Percentiles rank a stretch among this genome's conserved stretches.
phyloP scores from a whole-genome alignment of 2,888 invertebrate species.

The Megastigmus dorsalis region DNA sequence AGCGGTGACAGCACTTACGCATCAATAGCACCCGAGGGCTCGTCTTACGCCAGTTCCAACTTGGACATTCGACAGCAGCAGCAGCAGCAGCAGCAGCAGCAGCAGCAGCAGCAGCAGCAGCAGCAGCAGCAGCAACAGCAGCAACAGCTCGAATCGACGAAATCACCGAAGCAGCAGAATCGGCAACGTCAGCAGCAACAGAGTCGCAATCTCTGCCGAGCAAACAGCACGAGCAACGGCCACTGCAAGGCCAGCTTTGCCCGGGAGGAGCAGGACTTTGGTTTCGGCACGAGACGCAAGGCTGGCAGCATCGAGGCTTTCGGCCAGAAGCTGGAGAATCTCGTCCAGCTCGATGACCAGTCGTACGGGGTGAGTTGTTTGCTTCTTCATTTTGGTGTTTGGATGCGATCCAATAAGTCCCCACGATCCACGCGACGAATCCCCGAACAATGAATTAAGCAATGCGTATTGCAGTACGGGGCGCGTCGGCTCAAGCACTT shows the following conservation, averaged over 20 bases:
- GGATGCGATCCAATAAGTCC: background rate
- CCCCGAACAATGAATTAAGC: too few relatives aligned
- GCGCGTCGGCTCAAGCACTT: slow-evolving; percentile 59
- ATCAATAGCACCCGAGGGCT: slow-evolving; percentile 67
- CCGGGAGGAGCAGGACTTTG: slow-evolving; percentile 54
- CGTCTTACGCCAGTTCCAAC: slow-evolving; percentile 67
- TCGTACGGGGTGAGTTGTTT: slow-evolving; percentile 47
- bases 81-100: slow-evolving; percentile 53
- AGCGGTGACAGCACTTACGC: slow-evolving; percentile 66
- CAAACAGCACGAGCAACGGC: slow-evolving; percentile 41
- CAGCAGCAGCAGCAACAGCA: slow-evolving; percentile 48
- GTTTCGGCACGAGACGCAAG: slow-evolving; percentile 65
- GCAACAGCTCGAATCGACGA: slow-evolving; percentile 35
- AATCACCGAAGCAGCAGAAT: slow-evolving; percentile 55
- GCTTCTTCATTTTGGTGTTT: background rate
- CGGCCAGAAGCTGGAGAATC: slow-evolving; percentile 70
- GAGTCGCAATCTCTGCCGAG: slow-evolving; percentile 31
- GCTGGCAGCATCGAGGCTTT: slow-evolving; percentile 71
- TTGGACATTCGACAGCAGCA: slow-evolving; percentile 64
- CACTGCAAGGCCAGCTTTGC: background rate
- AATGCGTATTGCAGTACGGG: too few relatives aligned
- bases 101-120: slow-evolving; percentile 51
- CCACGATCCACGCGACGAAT: too few relatives aligned
- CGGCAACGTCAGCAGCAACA: slow-evolving; percentile 56
- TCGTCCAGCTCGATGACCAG: slow-evolving; percentile 71